phyloP scores from a whole-genome alignment of 2,113 vertebrate species.

The Panurus biarmicus region DNA sequence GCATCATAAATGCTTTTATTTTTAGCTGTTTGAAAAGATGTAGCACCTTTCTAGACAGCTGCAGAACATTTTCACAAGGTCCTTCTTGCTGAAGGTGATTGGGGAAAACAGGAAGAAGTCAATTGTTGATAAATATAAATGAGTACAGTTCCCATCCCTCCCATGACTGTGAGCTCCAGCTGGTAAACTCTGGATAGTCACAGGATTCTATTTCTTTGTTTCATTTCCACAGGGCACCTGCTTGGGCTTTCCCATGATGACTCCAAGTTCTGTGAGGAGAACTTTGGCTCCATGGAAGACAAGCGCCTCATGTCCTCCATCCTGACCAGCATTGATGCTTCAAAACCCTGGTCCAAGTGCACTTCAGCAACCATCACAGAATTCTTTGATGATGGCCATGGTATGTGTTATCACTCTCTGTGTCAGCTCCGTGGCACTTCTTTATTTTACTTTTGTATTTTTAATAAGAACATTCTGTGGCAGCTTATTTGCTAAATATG shows the following conservation, averaged over 20 bases:
- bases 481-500: neutral
- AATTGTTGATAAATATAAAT: neutral
- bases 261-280: slow-evolving; percentile 97
- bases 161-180: neutral
- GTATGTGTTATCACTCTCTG: slow-evolving; percentile 67
- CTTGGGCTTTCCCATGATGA: slow-evolving; percentile 96
- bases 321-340: slow-evolving; percentile 92
- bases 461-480: neutral
- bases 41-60: neutral
- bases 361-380: slow-evolving; percentile 95
- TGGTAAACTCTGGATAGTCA: neutral
- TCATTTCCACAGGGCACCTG: slow-evolving; percentile 80
- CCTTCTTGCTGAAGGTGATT: neutral
- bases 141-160: neutral
- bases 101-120: neutral
- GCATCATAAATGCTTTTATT: neutral
- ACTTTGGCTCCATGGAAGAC: slow-evolving; percentile 89
- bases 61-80: neutral
- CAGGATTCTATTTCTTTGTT: neutral
- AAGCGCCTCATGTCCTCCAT: slow-evolving; percentile 99
- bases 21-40: neutral
- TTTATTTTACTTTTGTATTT: too few relatives aligned
- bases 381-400: slow-evolving; percentile 95
- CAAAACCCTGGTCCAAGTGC: slow-evolving; percentile 98
- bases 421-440: neutral